phyloP scores from a whole-genome alignment of 2,888 invertebrate genomes.

The Lutraria lutraria region DNA sequence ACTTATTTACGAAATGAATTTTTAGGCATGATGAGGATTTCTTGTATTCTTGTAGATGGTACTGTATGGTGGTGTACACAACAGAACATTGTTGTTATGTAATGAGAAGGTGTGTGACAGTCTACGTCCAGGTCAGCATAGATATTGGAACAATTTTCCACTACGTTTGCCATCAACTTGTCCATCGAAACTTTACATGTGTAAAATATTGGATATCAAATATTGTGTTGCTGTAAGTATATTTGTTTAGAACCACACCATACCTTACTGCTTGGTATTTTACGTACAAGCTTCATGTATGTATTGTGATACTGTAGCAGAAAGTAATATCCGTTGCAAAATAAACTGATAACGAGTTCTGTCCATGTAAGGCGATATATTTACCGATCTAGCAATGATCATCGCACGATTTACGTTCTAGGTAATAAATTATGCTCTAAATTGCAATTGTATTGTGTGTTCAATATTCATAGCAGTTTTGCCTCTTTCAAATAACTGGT shows the following conservation, averaged over 20 bases:
- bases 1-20: background rate
- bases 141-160: slow-evolving; percentile 81
- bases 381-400: no score
- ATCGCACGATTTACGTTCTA: no score
- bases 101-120: slow-evolving; percentile 79
- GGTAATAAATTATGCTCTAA: no score
- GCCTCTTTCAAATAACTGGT: no score
- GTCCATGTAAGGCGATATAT: no score
- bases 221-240: slow-evolving; percentile 83
- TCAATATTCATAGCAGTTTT: no score
- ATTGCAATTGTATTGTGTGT: no score
- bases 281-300: background rate
- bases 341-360: no score
- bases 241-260: background rate
- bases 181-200: slow-evolving; percentile 82
- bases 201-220: slow-evolving; percentile 83
- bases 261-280: background rate
- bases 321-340: no score
- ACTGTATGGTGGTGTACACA: slow-evolving; percentile 81
- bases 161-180: slow-evolving; percentile 81
- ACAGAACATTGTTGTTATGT: slow-evolving; percentile 76
- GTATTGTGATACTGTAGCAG: no score
- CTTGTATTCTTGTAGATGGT: slow-evolving; percentile 73
- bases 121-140: slow-evolving; percentile 80
- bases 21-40: background rate